Percentiles rank a stretch among this genome's conserved stretches.
phyloP scores from a whole-genome alignment of 2,888 invertebrate species.

The Spilarctia lutea region DNA sequence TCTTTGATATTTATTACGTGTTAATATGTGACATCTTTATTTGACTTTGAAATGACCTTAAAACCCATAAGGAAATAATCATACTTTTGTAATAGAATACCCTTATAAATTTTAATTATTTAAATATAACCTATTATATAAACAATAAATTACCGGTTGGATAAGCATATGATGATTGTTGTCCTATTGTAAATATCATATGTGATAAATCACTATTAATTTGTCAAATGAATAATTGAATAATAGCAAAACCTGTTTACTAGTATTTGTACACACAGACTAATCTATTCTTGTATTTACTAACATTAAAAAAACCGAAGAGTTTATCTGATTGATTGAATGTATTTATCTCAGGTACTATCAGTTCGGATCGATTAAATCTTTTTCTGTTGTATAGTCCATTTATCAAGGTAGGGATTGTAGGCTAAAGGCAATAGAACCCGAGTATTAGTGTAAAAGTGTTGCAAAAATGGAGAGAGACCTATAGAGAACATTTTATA shows the following conservation, averaged over 20 bases:
- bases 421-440: too few species aligned
- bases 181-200: not conserved
- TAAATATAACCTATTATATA: slow-evolving; percentile 9
- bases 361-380: not conserved
- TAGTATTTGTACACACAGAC: not conserved
- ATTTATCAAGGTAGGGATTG: too few species aligned
- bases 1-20: not conserved
- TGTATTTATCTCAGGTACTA: too few species aligned
- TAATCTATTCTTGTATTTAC: too few species aligned
- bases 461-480: too few species aligned
- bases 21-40: not conserved
- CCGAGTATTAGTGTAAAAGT: too few species aligned
- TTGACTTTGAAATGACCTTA: not conserved
- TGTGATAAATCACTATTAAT: not conserved
- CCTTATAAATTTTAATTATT: slow-evolving; percentile 3
- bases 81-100: slow-evolving; percentile 1
- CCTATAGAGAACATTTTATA: too few species aligned
- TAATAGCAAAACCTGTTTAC: not conserved
- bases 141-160: not conserved
- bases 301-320: too few species aligned
- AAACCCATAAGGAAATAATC: slow-evolving; percentile 6
- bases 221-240: not conserved
- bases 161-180: not conserved
- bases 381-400: too few species aligned
- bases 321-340: too few species aligned